A percentile compares a stretch with the other conserved stretches of the same genome.
Conservation (phyloP, 2,113 vertebrate genomes). For the Pleuronectes platessa region DNA sequence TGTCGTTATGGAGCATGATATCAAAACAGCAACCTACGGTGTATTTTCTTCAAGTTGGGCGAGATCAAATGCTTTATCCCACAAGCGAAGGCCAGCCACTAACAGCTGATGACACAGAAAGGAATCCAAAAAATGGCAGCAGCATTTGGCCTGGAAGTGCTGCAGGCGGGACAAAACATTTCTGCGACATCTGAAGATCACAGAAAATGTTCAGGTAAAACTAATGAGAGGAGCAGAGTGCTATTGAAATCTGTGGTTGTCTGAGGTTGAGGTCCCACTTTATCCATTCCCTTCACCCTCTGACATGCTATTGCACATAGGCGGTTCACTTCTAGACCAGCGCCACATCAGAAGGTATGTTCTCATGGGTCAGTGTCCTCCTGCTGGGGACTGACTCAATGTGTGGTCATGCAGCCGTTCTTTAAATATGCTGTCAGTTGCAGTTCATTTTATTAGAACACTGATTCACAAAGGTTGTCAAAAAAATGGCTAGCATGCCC, state of each 20-base stretch:
- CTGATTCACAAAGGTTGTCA: too few relatives aligned
- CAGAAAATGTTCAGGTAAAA: constrained; percentile 9
- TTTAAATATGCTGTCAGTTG: too few relatives aligned
- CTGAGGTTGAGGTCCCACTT: constrained; percentile 2
- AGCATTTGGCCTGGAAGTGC: constrained; percentile 38
- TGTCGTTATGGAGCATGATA: background rate
- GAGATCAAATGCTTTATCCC: constrained; percentile 34
- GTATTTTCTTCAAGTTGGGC: constrained; percentile 22
- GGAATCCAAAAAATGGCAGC: constrained; percentile 65
- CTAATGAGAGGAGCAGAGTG: constrained; percentile 36
- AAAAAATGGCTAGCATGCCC: too few relatives aligned
- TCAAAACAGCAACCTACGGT: background rate
- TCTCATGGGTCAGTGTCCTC: too few relatives aligned
- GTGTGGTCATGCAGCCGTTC: too few relatives aligned
- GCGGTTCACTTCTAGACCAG: background rate
- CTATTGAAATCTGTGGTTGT: constrained; percentile 19
- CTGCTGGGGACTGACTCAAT: too few relatives aligned
- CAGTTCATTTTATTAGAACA: too few relatives aligned
- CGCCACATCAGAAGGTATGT: background rate
- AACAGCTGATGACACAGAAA: constrained; percentile 49
- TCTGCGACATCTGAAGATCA: constrained; percentile 61
- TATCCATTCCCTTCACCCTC: background rate
- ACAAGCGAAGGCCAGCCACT: constrained; percentile 58
- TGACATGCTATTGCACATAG: background rate
- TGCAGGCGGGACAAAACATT: constrained; percentile 20